Conservation (phyloP, 1,140 invertebrate species). For the Stenopsyche tienmushanensis region DNA sequence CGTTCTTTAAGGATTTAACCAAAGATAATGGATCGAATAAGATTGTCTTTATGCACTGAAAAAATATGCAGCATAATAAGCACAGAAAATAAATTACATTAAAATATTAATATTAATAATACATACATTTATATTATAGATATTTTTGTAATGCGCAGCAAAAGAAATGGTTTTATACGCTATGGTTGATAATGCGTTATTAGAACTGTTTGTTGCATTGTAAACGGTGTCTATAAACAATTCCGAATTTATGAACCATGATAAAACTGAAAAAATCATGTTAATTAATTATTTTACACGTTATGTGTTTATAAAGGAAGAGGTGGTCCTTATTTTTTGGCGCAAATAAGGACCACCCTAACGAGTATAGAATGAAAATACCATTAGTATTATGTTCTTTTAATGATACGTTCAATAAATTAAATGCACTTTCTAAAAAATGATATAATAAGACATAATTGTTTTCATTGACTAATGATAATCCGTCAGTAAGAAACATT, state of each 20-base stretch:
- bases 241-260: constrained; percentile 29
- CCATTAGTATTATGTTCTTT: constrained; percentile 32
- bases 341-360: too few relatives aligned
- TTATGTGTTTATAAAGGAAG: neutral
- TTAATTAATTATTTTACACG: neutral
- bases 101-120: neutral
- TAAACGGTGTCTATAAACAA: constrained; percentile 30
- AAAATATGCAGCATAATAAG: constrained; percentile 9
- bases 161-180: constrained; percentile 29
- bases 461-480: constrained; percentile 15
- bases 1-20: constrained; percentile 26
- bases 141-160: constrained; percentile 21
- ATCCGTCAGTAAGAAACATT: constrained; percentile 7
- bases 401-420: constrained; percentile 27
- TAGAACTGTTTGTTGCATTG: constrained; percentile 15
- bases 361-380: constrained; percentile 8
- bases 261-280: constrained; percentile 33
- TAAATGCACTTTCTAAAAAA: constrained; percentile 27
- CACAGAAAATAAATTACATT: neutral
- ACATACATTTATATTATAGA: constrained; percentile 30
- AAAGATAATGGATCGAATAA: constrained; percentile 25
- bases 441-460: constrained; percentile 10
- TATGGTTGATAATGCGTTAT: constrained; percentile 23
- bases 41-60: constrained; percentile 25
- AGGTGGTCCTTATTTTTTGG: too few relatives aligned